Conservation (phyloP, 2,888 invertebrate genomes). For the Fragum sueziense region DNA sequence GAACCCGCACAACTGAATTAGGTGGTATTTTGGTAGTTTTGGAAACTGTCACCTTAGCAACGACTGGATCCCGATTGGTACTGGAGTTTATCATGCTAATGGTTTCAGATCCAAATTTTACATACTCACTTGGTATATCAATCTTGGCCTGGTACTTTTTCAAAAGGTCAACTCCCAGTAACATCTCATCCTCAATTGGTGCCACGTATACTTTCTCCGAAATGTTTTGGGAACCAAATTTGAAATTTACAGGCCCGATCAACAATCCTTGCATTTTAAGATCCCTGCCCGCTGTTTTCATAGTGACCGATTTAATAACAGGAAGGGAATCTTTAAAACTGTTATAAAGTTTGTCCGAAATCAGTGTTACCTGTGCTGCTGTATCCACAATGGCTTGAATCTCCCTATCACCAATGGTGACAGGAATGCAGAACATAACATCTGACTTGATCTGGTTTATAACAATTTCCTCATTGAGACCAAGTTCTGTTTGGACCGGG, state of each 20-base stretch:
- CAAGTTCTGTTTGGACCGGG: no score
- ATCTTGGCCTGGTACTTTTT: no score
- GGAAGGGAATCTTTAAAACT: background rate
- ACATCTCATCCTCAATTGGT: slow-evolving; percentile 24
- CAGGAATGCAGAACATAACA: background rate
- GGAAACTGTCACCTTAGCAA: background rate
- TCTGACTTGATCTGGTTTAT: background rate
- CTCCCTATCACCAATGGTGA: background rate
- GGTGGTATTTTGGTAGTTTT: slow-evolving; percentile 9
- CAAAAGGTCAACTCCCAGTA: slow-evolving; percentile 19
- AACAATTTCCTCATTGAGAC: no score
- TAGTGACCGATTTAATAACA: background rate
- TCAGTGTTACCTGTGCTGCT: no score
- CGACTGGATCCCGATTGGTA: no score
- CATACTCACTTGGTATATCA: no score
- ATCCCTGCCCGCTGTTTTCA: background rate
- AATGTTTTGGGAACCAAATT: background rate
- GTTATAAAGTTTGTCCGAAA: no score
- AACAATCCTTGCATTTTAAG: background rate
- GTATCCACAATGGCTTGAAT: no score
- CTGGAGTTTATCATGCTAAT: no score
- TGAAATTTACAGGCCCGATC: background rate
- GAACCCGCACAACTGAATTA: background rate
- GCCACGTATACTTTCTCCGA: slow-evolving; percentile 26
- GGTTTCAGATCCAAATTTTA: no score